These are phyloP conservation scores for Drosophila ustulata DNA, from an alignment of 2,888 invertebrate genomes.

Conservation along the genomic window DNA sequence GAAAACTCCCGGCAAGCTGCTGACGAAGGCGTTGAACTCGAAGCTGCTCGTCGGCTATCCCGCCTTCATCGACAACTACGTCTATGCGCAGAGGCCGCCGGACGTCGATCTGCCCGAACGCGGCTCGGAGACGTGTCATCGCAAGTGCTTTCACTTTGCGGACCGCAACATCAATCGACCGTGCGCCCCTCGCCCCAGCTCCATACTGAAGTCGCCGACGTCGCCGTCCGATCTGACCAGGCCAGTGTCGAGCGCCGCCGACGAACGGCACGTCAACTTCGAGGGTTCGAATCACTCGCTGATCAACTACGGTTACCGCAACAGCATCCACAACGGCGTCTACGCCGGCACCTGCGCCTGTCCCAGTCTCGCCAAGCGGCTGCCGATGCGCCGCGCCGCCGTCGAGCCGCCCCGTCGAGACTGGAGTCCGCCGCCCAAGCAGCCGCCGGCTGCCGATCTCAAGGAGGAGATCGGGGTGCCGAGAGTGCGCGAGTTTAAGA, in stretches of 20 bases:
- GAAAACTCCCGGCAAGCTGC: no score
- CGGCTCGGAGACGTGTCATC: not conserved
- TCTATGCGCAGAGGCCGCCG: no score
- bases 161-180: not conserved
- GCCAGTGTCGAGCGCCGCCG: no score
- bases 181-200: conserved; percentile 1
- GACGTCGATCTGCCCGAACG: no score
- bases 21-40: no score
- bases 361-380: not conserved
- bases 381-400: conserved; percentile 4
- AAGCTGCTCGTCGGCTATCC: no score
- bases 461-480: not conserved
- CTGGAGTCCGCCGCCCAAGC: not conserved
- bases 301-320: not conserved
- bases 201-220: conserved; percentile 34
- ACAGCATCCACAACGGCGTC: not conserved
- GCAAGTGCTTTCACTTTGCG: not conserved
- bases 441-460: not conserved
- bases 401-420: not conserved
- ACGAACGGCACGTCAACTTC: conserved; percentile 36
- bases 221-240: not conserved
- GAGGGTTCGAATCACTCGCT: not conserved
- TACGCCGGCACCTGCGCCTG: not conserved
- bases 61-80: no score
- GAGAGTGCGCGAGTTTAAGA: not conserved